A percentile compares a stretch with the other conserved stretches of the same genome.
Evolutionary conservation across 1,140 invertebrate species (phyloP).

Genomic region (Tetragnatha versicolor): DNA sequence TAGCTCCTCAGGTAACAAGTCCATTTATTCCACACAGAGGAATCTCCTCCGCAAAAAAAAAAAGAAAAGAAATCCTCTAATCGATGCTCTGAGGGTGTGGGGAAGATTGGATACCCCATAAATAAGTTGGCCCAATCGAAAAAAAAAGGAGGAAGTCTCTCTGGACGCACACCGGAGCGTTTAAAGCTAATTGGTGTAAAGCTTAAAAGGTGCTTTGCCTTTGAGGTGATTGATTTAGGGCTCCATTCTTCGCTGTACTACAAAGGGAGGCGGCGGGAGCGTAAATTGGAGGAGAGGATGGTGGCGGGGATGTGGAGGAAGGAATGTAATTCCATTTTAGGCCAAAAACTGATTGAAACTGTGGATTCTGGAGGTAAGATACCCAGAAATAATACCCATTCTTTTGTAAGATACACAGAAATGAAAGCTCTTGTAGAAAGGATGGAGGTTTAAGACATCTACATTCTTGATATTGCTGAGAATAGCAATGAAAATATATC

Average conservation of each 20-base stretch:
- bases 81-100: not conserved
- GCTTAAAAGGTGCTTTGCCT: conserved; percentile 38
- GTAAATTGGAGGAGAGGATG: not conserved
- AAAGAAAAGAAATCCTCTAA: not conserved
- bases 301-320: no score
- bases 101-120: conserved; percentile 23
- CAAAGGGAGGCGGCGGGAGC: not conserved
- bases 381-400: no score
- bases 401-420: no score
- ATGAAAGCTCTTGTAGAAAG: no score
- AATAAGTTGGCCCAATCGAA: conserved; percentile 28
- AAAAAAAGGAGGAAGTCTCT: conserved; percentile 2
- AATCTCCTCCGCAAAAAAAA: not conserved
- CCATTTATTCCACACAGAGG: conserved; percentile 2
- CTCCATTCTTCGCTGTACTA: not conserved
- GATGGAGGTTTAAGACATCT: no score
- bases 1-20: conserved; percentile 8
- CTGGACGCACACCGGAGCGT: not conserved
- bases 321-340: no score
- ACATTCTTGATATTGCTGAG: no score
- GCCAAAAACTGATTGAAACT: no score
- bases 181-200: conserved; percentile 44
- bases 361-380: no score
- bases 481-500: no score
- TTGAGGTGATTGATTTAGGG: conserved; percentile 32